phyloP scores from a whole-genome alignment of 1,140 invertebrate species.

The Manduca sexta region DNA sequence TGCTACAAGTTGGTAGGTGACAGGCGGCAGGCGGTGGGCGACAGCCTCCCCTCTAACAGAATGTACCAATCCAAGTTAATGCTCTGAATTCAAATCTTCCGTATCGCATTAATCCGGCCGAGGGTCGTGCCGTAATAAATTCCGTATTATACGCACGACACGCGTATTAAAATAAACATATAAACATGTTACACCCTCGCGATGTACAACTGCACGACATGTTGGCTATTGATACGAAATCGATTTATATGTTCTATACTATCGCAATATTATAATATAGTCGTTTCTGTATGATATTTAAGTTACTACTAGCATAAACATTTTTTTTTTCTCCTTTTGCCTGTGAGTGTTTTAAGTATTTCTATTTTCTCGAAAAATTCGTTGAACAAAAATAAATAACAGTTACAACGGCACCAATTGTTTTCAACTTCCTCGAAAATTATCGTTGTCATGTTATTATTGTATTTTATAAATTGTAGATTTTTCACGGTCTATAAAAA shows the following conservation, averaged over 20 bases:
- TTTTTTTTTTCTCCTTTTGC: too few species aligned
- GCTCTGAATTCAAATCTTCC: slow-evolving; percentile 70
- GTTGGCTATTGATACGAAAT: background rate
- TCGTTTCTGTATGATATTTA: too few species aligned
- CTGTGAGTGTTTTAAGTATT: too few species aligned
- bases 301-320: too few species aligned
- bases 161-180: slow-evolving; percentile 73
- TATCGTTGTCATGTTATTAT: too few species aligned
- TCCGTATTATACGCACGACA: slow-evolving; percentile 71
- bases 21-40: slow-evolving; percentile 1
- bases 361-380: too few species aligned
- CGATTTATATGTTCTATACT: too few species aligned
- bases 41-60: slow-evolving; percentile 28
- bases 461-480: too few species aligned
- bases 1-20: slow-evolving; percentile 32
- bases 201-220: slow-evolving; percentile 34
- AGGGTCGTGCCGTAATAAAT: slow-evolving; percentile 68
- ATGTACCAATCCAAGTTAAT: slow-evolving; percentile 66
- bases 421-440: too few species aligned
- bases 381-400: background rate
- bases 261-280: too few species aligned
- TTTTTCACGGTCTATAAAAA: too few species aligned
- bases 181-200: slow-evolving; percentile 68
- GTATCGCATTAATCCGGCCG: slow-evolving; percentile 68
- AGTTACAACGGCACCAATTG: too few species aligned